Conservation (phyloP, 64 coral and sea anemone species). For the Orbicella faveolata region DNA sequence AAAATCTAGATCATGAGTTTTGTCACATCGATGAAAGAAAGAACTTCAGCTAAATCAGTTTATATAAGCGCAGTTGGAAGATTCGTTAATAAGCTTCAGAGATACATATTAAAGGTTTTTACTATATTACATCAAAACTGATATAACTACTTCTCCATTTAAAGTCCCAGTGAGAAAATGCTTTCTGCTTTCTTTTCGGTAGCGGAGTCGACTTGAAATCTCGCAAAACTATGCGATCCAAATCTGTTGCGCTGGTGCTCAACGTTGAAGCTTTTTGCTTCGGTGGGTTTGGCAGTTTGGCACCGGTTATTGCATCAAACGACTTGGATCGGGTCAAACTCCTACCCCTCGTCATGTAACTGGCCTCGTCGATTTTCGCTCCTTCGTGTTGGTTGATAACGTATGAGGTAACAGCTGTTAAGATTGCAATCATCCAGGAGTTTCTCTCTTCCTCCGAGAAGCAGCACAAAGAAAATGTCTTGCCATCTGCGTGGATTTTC, state of each 20-base stretch:
- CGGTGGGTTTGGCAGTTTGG: slow-evolving; percentile 3
- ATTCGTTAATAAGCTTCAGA: neutral
- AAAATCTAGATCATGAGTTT: neutral
- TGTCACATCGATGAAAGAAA: neutral
- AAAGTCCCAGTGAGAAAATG: slow-evolving; percentile 80
- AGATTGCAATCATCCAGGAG: slow-evolving; percentile 84
- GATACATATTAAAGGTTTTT: neutral
- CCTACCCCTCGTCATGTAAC: neutral
- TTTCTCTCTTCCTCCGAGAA: slow-evolving; percentile 98
- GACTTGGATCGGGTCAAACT: slow-evolving; percentile 71
- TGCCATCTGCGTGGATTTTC: slow-evolving; percentile 73
- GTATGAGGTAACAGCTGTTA: slow-evolving; percentile 87
- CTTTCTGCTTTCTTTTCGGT: slow-evolving; percentile 87
- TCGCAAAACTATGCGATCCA: slow-evolving; percentile 56
- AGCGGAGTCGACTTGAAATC: slow-evolving; percentile 38
- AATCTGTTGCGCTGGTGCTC: slow-evolving; percentile 64
- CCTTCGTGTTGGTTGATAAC: slow-evolving; percentile 73
- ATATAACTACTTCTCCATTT: slow-evolving; percentile 95
- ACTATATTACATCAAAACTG: slow-evolving; percentile 69
- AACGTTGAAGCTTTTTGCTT: slow-evolving; percentile 52
- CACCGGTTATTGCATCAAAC: slow-evolving; percentile 56
- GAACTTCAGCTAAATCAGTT: neutral
- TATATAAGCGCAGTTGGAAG: neutral
- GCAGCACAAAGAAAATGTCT: slow-evolving; percentile 79
- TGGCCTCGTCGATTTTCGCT: slow-evolving; percentile 19